Evolutionary conservation across 2,113 vertebrate species (phyloP).

Genomic region (Bos taurus): ARS-UCD2.0 NC_037336.1:88751001-88751500

Average conservation of each 20-base stretch:
- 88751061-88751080: constrained; percentile 20
- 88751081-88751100: constrained; percentile 23
- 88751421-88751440: constrained; percentile 1
- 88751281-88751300: background rate
- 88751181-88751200: constrained; percentile 10
- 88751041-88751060: constrained; percentile 32
- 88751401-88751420: background rate
- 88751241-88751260: background rate
- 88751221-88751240: constrained; percentile 40
- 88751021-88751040: constrained; percentile 51
- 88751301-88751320: background rate
- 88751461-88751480: background rate
- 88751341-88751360: background rate
- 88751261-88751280: background rate
- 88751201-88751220: background rate
- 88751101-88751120: constrained; percentile 1
- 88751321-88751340: constrained; percentile 29
- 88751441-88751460: background rate
- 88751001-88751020: background rate
- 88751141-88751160: background rate
- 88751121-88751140: background rate
- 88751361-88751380: background rate
- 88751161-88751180: background rate
- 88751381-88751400: background rate
- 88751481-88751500: background rate